Evolutionary conservation across 2,888 invertebrate species (phyloP), one percentile per base, ranked within the genome.

Genomic region (Cephus spinipes): DNA sequence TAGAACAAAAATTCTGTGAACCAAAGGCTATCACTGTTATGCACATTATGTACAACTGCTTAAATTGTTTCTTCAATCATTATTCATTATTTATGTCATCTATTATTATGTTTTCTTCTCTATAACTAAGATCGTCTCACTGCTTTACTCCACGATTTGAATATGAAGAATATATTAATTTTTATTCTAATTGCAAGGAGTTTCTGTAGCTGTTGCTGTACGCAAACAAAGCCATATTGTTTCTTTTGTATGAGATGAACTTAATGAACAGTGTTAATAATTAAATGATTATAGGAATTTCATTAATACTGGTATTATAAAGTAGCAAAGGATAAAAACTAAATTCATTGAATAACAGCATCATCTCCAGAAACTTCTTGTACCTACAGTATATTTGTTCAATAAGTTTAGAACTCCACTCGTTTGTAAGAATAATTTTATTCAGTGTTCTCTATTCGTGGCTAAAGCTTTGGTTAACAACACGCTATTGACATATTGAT

Each of bases 21-120:
- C 81, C 80, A 83, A 85, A 79, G 82, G 76, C 77, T 79, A 83
- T 83, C 81, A 83, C 84, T 79, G 85, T 87, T 88, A 88, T 88
- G 87, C 87, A 89, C 86, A 88, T 87, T 90, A 89, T 90, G 83
- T 89, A 89, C 88, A 90, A 86, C 80, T 83, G 82, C 82, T 84
- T 76, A 84, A 84, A 85, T 85, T 77, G 36, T 77, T 77, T 40
- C 33, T 35, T 74, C 31, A 33, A 33, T 77, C 30, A 68, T 76
- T 76, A 36, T 69, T 34, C 11, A 36, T 32, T 73, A 23, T 12
- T 69, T 69, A 34, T 75, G 3, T n/a, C 69, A 35, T 71, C 30
- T 40, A 68, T 69, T 40, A 68, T 69, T 33, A 34, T 68, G 69
- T 75, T 69, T 75, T 71, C 12, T n/a, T 34, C 11, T 35, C 40